Evolutionary conservation across 2,888 invertebrate species (phyloP).

Genomic region (Dermolepida albohirtum): DNA sequence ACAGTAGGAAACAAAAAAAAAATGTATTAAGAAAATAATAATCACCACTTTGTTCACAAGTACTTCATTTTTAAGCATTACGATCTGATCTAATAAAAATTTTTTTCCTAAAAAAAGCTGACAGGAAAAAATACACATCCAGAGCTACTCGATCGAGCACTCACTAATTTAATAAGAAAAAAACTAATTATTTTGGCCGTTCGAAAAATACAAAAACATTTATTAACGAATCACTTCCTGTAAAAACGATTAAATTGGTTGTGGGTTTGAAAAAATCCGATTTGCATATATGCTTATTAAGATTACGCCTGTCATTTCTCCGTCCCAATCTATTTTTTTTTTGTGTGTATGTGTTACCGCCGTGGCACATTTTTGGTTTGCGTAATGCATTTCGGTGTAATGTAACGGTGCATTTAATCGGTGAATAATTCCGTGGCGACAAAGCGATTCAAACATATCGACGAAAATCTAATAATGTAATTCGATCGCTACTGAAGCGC

Average conservation of each 20-base stretch:
- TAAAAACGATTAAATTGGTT: slow-evolving; percentile 26
- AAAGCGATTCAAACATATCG: no score
- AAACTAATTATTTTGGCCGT: slow-evolving; percentile 35
- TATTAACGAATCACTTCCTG: slow-evolving; percentile 36
- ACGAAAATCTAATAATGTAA: no score
- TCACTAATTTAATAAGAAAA: slow-evolving; percentile 28
- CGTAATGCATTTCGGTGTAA: slow-evolving; percentile 3
- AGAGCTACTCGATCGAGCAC: neutral
- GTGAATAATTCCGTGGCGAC: neutral
- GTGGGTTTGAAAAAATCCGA: slow-evolving; percentile 20
- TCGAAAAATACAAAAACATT: slow-evolving; percentile 22
- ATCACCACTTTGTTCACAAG: no score
- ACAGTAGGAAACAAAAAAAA: no score
- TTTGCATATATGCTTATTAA: slow-evolving; percentile 33
- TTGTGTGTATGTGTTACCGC: neutral
- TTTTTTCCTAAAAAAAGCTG: slow-evolving; percentile 2
- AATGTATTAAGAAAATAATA: no score
- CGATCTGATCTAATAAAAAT: neutral
- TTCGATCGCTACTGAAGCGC: no score
- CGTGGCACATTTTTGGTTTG: neutral
- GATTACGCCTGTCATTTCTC: slow-evolving; percentile 28
- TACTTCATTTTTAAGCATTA: neutral
- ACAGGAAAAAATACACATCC: slow-evolving; percentile 8
- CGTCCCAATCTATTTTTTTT: slow-evolving; percentile 20
- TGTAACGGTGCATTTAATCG: slow-evolving; percentile 7